Evolutionary conservation across 2,888 invertebrate species (phyloP), one percentile per base, ranked within the genome.

Genomic region (Melanchra persicariae): DNA sequence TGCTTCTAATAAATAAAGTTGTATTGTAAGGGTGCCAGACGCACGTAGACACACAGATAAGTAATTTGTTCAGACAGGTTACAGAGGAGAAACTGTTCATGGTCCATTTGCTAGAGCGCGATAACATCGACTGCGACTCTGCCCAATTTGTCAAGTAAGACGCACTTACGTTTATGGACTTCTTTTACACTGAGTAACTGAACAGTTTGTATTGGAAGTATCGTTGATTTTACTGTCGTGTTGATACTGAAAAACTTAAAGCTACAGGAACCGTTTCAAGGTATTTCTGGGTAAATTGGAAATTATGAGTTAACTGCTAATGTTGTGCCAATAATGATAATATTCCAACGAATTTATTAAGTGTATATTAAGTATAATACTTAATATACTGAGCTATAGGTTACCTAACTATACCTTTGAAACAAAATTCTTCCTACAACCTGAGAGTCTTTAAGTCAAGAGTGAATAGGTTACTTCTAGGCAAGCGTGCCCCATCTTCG

Each of bases 71-170:
- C 37, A 60, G 72, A 77, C 77, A 62, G 66, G 66, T 67, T 64
- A 74, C 70, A 76, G 43, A 61, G 75, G 63, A 58, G 66, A 63
- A 78, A 70, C 68, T 40, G 62, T 83, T 87, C 77, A 79, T 67
- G 79, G 77, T 80, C 71, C 77, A 80, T 87, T 84, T 86, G 59
- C 62, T 77, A 65, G 75, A 73, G 51, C 62, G 47, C 37, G 68
- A 73, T 59, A 43, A 57, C 47, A 70, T 77, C 69, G 66, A 64
- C 61, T 76, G 55, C 60, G 57, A 67, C 37, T 76, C 43, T 30
- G 51, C 59, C 54, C 66, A 60, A 74, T 79, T 83, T 84, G 64
- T 77, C 70, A 74, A 66, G 59, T 71, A 49, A 37, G 30, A 57
- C 43, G n/a, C 58, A 60, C 43, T 51, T 57, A 52, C 12, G 2